Evolutionary conservation across 2,797 vertebrate species (phyloP), one percentile per base, ranked within the genome.

Genomic region (Pseudochaenichthys georgianus): DNA sequence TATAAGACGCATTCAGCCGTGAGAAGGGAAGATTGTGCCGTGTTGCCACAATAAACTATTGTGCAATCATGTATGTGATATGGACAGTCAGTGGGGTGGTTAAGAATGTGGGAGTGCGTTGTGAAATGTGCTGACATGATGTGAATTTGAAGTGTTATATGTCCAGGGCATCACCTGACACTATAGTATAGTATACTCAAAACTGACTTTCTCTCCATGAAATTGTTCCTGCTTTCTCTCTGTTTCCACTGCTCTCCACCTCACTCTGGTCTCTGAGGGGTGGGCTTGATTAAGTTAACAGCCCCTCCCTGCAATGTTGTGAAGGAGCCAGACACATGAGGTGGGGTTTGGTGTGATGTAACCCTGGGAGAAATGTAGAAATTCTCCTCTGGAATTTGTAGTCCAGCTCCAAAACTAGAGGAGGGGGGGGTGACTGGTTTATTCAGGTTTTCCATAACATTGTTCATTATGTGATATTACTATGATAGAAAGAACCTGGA

Each of bases 321-420:
- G 63, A 70, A 68, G 57, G 41, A 83, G 78, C 84, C 87, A 88
- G 76, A 76, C 68, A 62, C 80, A 78, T 63, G 69, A 90, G 88
- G 84, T 92, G 90, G 88, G 77, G 84, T 89, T 86, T 65, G 74
- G 73, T 28, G 80, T 91, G 92, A 93, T 87, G 90, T 93, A 87
- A 91, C 76, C 65, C 64, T 58, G 59, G 69, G 73, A 90, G 82
- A 87, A 78, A 86, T 66, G 70, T 76, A 57, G 65, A 83, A 73
- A 81, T 79, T 73, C 62, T 79, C 17, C 67, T 76, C 60, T 64
- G 84, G 78, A 85, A 87, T 88, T 77, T 85, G 31, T 57, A 83
- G 63, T 61, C 51, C 46, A 57, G 53, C 16, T 83, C 59, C 21
- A 77, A 81, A 83, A 71, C 23, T 48, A 47, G 62, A 66, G 45